These are phyloP conservation scores for Trypoxylus dichotomus DNA, from an alignment of 1,140 invertebrate genomes.

Conservation along the genomic window DNA sequence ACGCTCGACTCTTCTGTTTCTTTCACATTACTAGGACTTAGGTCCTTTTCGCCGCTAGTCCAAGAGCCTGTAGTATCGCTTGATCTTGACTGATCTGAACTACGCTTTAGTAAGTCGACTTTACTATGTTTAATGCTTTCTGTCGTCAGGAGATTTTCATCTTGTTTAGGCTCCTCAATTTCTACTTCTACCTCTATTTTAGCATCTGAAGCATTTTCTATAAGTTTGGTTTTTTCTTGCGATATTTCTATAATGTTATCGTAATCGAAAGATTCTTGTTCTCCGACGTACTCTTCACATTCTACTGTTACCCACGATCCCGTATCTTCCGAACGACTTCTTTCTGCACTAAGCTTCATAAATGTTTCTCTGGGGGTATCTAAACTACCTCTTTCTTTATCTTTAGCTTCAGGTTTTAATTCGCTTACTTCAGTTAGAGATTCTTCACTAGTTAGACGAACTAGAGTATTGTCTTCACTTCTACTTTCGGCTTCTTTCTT, in stretches of 20 bases:
- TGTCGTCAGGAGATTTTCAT: constrained; percentile 52
- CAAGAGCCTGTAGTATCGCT: constrained; percentile 64
- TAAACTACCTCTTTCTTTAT: not conserved
- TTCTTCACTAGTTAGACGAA: constrained; percentile 62
- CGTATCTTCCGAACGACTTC: constrained; percentile 63
- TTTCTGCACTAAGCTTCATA: constrained; percentile 55
- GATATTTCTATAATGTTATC: constrained; percentile 48
- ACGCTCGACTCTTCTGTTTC: constrained; percentile 75
- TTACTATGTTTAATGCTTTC: constrained; percentile 50
- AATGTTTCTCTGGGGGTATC: constrained; percentile 48
- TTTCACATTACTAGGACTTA: constrained; percentile 50
- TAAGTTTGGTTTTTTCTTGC: constrained; percentile 46
- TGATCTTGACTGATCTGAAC: constrained; percentile 65
- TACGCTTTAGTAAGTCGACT: constrained; percentile 60
- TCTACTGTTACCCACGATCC: constrained; percentile 64
- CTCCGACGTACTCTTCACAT: constrained; percentile 63
- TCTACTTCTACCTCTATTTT: constrained; percentile 42
- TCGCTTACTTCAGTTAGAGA: constrained; percentile 65
- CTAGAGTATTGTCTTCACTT: constrained; percentile 53
- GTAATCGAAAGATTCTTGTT: constrained; percentile 56
- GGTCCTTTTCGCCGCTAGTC: constrained; percentile 60
- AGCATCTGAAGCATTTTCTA: not conserved
- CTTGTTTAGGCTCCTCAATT: constrained; percentile 48
- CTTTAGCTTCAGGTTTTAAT: constrained; percentile 54
- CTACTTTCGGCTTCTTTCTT: constrained; percentile 51